Percentiles rank a stretch among this genome's conserved stretches.
Evolutionary conservation across 2,113 vertebrate genomes (phyloP).

Genomic region (Epinephelus lanceolatus): DNA sequence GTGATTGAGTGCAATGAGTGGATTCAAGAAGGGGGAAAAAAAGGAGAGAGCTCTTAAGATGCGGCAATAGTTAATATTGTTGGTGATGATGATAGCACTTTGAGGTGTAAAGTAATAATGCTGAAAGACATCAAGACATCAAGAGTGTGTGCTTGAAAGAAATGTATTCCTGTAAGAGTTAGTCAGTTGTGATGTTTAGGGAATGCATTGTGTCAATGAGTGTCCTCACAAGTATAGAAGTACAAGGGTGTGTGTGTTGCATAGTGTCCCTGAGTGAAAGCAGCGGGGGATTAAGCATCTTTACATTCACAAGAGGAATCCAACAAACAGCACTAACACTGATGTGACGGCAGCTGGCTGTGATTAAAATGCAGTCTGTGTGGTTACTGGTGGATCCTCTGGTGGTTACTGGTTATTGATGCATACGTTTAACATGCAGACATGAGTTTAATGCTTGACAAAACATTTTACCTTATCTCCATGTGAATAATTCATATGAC

Average conservation of each 20-base stretch:
- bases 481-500: not conserved
- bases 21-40: too few relatives aligned
- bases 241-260: not conserved
- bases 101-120: too few relatives aligned
- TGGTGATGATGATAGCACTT: too few relatives aligned
- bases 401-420: not conserved
- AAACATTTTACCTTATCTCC: not conserved
- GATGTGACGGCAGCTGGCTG: not conserved
- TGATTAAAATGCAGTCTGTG: conserved; percentile 11
- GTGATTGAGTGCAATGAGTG: too few relatives aligned
- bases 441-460: not conserved
- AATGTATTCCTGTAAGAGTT: too few relatives aligned
- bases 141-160: too few relatives aligned
- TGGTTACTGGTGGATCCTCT: not conserved
- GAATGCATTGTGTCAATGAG: too few relatives aligned
- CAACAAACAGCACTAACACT: not conserved
- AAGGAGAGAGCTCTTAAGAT: too few relatives aligned
- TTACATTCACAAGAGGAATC: conserved; percentile 32
- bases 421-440: not conserved
- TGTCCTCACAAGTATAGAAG: too few relatives aligned
- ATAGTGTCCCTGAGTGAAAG: conserved; percentile 26
- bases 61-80: too few relatives aligned
- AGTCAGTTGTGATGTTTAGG: too few relatives aligned
- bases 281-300: conserved; percentile 34
- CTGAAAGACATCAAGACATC: too few relatives aligned